These are phyloP conservation scores for Coregonus sp. DNA, from an alignment of 2,797 vertebrate genomes.

Conservation along the genomic window DNA sequence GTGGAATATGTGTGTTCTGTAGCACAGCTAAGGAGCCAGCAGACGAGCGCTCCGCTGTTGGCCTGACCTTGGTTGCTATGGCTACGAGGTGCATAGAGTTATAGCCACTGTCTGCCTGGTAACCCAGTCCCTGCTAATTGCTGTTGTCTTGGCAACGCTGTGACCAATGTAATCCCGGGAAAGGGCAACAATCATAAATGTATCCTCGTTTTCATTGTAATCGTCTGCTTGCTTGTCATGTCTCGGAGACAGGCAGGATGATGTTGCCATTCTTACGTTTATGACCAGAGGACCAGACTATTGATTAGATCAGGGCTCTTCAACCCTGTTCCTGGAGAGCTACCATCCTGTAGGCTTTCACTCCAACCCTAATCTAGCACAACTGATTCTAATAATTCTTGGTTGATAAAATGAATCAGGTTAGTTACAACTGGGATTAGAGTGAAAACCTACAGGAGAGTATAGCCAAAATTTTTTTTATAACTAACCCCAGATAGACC, in stretches of 20 bases:
- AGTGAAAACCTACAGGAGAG: no score
- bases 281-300: neutral
- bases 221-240: conserved; percentile 14
- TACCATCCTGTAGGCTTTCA: no score
- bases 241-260: neutral
- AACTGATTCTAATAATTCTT: no score
- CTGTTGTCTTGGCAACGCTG: conserved; percentile 80
- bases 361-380: no score
- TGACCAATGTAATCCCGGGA: conserved; percentile 74
- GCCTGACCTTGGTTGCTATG: conserved; percentile 74
- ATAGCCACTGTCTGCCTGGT: conserved; percentile 74
- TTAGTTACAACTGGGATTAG: no score
- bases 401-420: no score
- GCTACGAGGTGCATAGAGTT: conserved; percentile 61
- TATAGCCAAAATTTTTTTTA: no score
- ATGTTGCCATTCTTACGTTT: neutral
- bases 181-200: conserved; percentile 70
- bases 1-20: neutral
- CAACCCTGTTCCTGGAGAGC: no score
- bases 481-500: no score
- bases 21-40: conserved; percentile 38
- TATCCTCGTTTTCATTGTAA: neutral
- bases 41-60: conserved; percentile 62
- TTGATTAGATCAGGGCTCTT: neutral
- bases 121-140: conserved; percentile 83